Evolutionary conservation across 2,797 vertebrate genomes (phyloP).

Genomic region (Chloroceryle amazona): DNA sequence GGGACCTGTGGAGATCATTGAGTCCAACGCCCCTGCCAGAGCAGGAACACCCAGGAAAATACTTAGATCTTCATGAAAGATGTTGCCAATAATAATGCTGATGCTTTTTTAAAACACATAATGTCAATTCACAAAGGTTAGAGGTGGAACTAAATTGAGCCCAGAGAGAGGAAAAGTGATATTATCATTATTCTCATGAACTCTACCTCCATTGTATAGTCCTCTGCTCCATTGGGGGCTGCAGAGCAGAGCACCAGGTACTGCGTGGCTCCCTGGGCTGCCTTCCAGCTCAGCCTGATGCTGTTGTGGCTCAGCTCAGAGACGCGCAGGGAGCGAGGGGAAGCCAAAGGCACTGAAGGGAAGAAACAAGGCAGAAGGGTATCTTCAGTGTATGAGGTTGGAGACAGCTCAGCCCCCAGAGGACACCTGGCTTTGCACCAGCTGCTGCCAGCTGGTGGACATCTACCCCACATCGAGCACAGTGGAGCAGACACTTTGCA

Average conservation of each 20-base stretch:
- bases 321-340: constrained; percentile 84
- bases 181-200: not conserved
- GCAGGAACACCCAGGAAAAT: too few species aligned
- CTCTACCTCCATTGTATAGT: constrained; percentile 74
- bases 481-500: accelerated
- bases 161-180: not conserved
- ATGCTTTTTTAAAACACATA: accelerated
- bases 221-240: constrained; percentile 26
- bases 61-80: not conserved
- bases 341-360: constrained; percentile 84
- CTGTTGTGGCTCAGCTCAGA: constrained; percentile 86
- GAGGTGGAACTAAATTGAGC: not conserved
- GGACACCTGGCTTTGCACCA: not conserved
- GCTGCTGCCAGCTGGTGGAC: not conserved
- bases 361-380: not conserved
- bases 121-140: not conserved
- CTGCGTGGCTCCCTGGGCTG: constrained; percentile 86
- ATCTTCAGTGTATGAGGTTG: not conserved
- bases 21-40: too few species aligned
- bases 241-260: constrained; percentile 87
- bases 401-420: not conserved
- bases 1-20: too few species aligned
- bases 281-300: constrained; percentile 87
- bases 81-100: not conserved
- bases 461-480: not conserved